Base-by-base conservation (phyloP, 2,797 vertebrate genomes). In the Sylvilagus floridanus region DNA sequence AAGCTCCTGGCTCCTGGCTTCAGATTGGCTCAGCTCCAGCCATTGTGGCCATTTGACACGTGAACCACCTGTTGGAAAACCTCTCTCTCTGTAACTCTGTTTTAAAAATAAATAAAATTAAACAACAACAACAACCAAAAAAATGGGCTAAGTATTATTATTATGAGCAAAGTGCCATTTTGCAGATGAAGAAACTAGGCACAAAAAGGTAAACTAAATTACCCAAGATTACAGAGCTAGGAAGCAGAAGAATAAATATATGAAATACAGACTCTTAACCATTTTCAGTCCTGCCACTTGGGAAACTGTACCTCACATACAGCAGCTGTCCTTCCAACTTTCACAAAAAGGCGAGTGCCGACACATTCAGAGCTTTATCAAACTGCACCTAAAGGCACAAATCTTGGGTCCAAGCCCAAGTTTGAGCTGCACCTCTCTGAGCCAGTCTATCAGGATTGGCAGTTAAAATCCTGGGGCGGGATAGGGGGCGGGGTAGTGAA, bases 291-390 rank as follows among this genome's bases (percentile, higher is more conserved):
- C 22, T 91, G 50, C 65, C 83, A 92, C n/a, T 66, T 42, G 84
- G 4, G 65, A 87, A 52, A 52, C 28, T 50, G 37, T 42, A 62
- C 14, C 13, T 30, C 72, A 63, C 52, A 93, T 82, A 75, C 26
- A 37, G 65, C 65, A 93, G 60, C 26, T 88, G 22, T 60, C 83
- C 10, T 76, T 63, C 73, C n/a, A 7, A 1, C 37, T 28, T 13
- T 8, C 17, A 91, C 3, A 21, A 37, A 75, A 82, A 83, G 21
- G 78, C 47, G 26, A 86, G 81, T n/a, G 32, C 22, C 50, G 26
- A 92, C 16, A 91, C 22, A 88, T n/a, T 92, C 11, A 52, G 60
- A 93, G 22, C 54, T 66, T 94, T 88, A 86, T 92, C 75, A 88
- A 72, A 92, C 26, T 77, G 26, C 19, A 77, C 16, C 14, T 9